Conservation (phyloP, 2,113 vertebrate species). For the Labeo catla region DNA sequence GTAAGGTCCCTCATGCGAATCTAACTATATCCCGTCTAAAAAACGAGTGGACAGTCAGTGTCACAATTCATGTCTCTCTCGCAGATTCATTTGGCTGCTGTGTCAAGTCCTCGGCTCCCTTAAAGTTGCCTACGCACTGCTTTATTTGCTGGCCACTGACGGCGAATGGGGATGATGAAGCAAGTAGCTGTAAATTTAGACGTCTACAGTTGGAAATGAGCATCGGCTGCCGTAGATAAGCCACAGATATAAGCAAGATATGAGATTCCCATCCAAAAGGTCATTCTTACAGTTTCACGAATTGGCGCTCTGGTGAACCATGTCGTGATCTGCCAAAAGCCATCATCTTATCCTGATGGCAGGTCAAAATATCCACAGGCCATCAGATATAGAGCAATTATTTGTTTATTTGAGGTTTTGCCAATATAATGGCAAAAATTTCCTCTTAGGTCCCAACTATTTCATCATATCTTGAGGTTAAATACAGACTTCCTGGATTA, state of each 20-base stretch:
- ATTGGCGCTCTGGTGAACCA: not conserved
- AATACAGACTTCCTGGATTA: not conserved
- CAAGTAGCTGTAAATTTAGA: not conserved
- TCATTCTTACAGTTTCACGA: not conserved
- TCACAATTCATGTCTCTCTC: conserved; percentile 38
- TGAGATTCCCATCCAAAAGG: conserved; percentile 25
- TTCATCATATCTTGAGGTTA: conserved; percentile 11
- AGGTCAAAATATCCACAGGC: not conserved
- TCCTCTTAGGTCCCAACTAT: not conserved
- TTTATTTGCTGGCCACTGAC: conserved; percentile 14
- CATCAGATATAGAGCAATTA: not conserved
- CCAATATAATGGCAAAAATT: not conserved
- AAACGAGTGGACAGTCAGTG: conserved; percentile 32
- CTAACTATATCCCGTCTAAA: conserved; percentile 36
- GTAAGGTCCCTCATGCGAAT: conserved; percentile 20
- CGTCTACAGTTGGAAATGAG: not conserved
- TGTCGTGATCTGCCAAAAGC: conserved; percentile 14
- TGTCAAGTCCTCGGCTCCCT: conserved; percentile 19
- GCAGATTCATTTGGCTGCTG: conserved; percentile 29
- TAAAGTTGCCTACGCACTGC: conserved; percentile 31
- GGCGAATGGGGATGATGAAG: conserved; percentile 1
- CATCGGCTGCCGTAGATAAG: not conserved
- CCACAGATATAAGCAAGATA: conserved; percentile 16
- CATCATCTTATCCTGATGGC: conserved; percentile 3
- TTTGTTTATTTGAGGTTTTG: not conserved